phyloP scores from a whole-genome alignment of 2,797 vertebrate genomes.

The Ficedula albicollis region DNA sequence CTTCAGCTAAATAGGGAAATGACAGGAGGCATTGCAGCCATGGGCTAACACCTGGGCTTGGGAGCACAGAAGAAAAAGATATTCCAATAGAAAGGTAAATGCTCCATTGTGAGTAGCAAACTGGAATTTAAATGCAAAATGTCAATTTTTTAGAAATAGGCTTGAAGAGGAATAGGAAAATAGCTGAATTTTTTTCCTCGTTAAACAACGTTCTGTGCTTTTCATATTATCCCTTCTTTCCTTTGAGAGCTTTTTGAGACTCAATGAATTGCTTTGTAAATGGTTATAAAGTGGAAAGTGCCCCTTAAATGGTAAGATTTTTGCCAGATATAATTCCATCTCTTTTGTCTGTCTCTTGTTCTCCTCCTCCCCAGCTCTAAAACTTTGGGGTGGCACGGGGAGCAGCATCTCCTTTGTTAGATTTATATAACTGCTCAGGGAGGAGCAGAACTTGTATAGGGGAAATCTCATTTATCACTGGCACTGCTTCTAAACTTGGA shows the following conservation, averaged over 20 bases:
- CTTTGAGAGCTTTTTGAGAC: not conserved
- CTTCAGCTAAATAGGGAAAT: not conserved
- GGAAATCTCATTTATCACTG: conserved; percentile 19
- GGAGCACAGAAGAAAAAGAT: not conserved
- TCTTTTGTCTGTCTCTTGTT: not conserved
- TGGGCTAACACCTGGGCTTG: not conserved
- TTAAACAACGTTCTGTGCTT: not conserved
- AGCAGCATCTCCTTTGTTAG: not conserved
- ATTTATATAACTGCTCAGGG: not conserved
- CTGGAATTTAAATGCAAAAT: not conserved
- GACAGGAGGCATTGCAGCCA: not conserved
- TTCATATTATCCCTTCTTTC: not conserved
- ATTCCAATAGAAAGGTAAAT: not conserved
- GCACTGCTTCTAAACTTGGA: conserved; percentile 9
- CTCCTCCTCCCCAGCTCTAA: not conserved
- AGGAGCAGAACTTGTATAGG: not conserved
- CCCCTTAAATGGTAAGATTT: not conserved
- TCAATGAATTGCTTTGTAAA: not conserved
- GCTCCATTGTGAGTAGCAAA: not conserved
- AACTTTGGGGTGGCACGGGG: not conserved
- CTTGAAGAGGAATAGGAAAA: not conserved
- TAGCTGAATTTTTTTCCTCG: not conserved
- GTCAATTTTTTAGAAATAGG: not conserved
- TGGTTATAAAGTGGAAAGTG: not conserved
- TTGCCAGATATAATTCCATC: not conserved